Evolutionary conservation across 1,140 invertebrate genomes (phyloP).

Genomic region (Hyles euphorbiae): DNA sequence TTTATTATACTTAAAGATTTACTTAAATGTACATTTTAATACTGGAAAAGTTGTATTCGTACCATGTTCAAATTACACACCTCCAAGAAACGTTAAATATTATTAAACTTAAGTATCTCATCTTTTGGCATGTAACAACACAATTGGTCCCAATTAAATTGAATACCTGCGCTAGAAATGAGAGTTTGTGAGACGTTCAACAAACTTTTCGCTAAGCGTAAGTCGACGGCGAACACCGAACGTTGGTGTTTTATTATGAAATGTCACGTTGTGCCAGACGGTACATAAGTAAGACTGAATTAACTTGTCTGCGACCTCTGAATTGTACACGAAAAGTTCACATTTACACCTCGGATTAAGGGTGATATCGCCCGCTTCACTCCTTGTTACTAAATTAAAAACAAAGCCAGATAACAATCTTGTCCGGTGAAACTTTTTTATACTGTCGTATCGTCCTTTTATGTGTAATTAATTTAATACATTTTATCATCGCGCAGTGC

Average conservation of each 20-base stretch:
- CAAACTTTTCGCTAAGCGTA: conserved; percentile 46
- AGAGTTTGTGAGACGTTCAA: conserved; percentile 53
- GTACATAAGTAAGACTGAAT: conserved; percentile 70
- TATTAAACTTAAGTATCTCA: too few relatives aligned
- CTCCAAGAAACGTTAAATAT: too few relatives aligned
- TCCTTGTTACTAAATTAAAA: not conserved
- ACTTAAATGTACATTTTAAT: too few relatives aligned
- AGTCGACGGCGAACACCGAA: conserved; percentile 40
- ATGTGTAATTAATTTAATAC: too few relatives aligned
- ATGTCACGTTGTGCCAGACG: conserved; percentile 66
- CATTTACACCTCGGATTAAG: conserved; percentile 35
- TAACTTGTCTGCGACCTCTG: conserved; percentile 68
- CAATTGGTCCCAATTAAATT: conserved; percentile 35
- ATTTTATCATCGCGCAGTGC: too few relatives aligned
- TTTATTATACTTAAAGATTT: too few relatives aligned
- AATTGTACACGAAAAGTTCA: conserved; percentile 40
- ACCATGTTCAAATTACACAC: too few relatives aligned
- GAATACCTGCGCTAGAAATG: conserved; percentile 25
- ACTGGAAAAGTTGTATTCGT: too few relatives aligned
- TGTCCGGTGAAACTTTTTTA: not conserved
- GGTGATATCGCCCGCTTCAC: conserved; percentile 13
- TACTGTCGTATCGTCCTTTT: too few relatives aligned
- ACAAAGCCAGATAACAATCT: conserved; percentile 1
- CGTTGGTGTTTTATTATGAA: conserved; percentile 63
- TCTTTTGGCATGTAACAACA: not conserved